These are phyloP conservation scores for Eucriotettix oculatus DNA, from an alignment of 2,888 invertebrate species.

Conservation along the genomic window DNA sequence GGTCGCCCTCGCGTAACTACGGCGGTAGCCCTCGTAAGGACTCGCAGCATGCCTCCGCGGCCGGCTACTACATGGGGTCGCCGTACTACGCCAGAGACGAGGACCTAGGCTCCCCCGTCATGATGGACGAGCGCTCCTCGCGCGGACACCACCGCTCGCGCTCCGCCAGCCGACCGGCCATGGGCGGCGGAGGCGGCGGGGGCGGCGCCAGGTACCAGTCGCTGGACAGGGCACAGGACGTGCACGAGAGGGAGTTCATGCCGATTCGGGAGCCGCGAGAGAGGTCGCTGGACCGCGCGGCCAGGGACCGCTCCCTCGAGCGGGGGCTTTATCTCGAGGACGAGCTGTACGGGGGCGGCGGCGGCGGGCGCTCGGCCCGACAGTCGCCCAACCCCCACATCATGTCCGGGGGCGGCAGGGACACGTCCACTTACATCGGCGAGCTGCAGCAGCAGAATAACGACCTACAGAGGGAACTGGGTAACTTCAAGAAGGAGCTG, in stretches of 20 bases:
- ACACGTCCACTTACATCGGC: slow-evolving; percentile 52
- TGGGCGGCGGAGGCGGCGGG: slow-evolving; percentile 23
- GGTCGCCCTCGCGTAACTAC: slow-evolving; percentile 72
- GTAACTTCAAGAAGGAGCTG: slow-evolving; percentile 80
- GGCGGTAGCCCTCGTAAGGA: slow-evolving; percentile 25
- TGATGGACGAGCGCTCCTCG: slow-evolving; percentile 56
- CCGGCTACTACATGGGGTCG: slow-evolving; percentile 26
- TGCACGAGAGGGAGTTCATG: slow-evolving; percentile 71
- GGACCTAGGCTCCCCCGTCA: slow-evolving; percentile 71
- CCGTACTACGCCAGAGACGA: slow-evolving; percentile 41
- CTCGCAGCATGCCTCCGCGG: slow-evolving; percentile 28
- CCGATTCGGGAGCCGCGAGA: slow-evolving; percentile 57
- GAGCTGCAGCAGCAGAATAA: slow-evolving; percentile 88
- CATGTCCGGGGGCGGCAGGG: slow-evolving; percentile 29
- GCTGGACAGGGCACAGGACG: slow-evolving; percentile 46
- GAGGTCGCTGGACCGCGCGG: slow-evolving; percentile 42
- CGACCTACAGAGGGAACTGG: slow-evolving; percentile 84
- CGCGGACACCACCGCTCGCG: slow-evolving; percentile 59
- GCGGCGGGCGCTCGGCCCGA: slow-evolving; percentile 21
- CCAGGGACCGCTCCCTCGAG: slow-evolving; percentile 47
- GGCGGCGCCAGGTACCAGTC: slow-evolving; percentile 45
- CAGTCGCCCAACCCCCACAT: slow-evolving; percentile 50
- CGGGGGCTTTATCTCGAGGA: slow-evolving; percentile 48
- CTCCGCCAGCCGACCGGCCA: slow-evolving; percentile 59
- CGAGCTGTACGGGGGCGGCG: slow-evolving; percentile 37